Evolutionary conservation across 1,140 invertebrate species (phyloP), one percentile per base, ranked within the genome.

Genomic region (Pinna nobilis): DNA sequence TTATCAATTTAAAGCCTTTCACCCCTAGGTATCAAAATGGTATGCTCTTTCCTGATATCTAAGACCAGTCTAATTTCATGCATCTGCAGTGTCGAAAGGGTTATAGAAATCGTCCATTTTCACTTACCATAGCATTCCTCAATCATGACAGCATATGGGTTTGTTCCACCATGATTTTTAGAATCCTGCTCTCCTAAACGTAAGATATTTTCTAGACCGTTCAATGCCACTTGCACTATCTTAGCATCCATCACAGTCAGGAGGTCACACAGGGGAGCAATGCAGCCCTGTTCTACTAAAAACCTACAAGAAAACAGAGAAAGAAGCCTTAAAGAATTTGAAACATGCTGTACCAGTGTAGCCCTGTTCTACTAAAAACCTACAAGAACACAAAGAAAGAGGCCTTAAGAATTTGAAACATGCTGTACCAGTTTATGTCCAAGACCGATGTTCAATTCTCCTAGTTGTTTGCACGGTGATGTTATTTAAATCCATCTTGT

Each of bases 141-240:
- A 76, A 99, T 94, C 39, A 95, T 90, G 33, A 97, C 94, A 28
- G 96, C 95, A 87, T 97, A 98, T 0, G 94, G 94, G 90, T 99
- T 99, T 6, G 95, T 92, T 32, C 92, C 92, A 49, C 93, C 93
- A 50, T 84, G 77, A 20, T 78, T 57, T 82, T 93, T 93, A 3
- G 93, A 91, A 88, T 95, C 93, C 85, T 95, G 93, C 87, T 98
- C 95, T 35, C 98, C 98, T 11, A 97, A 91, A 87, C 95, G 93
- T 20, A 99, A 90, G 78, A 99, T 98, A 90, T 99, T 98, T 85
- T 99, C 97, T 33, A 99, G 91, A 35, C 97, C 98, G 88, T 97
- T 98, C 1, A 99, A 91, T 35, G 97, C 97, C 39, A 99, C 97
- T 88, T 97, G 96, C n/a, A 99, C 93, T n/a, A 98, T 98, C 86